A percentile compares a stretch with the other conserved stretches of the same genome.
These are phyloP conservation scores for Prunella fulvescens DNA, from an alignment of 2,113 vertebrate genomes.

Conservation along the genomic window DNA sequence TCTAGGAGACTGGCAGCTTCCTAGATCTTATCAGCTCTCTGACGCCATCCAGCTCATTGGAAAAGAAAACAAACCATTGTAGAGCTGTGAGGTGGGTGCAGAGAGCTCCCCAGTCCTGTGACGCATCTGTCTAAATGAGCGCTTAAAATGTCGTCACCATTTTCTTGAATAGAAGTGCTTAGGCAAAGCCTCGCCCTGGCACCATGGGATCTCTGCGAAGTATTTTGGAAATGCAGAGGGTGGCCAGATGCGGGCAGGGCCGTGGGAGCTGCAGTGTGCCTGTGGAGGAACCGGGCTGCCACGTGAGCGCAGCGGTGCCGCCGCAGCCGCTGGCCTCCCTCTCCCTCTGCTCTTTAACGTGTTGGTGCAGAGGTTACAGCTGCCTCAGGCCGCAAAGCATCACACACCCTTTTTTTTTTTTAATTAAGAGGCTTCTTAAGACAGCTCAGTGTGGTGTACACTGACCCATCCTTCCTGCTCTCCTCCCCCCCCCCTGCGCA, in stretches of 20 bases:
- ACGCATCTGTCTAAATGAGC: not conserved
- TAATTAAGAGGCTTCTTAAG: conserved; percentile 36
- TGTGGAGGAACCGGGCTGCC: not conserved
- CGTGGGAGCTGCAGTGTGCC: not conserved
- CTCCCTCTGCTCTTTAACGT: not conserved
- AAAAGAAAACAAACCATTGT: not conserved
- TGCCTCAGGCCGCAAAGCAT: not conserved
- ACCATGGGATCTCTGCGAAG: accelerated
- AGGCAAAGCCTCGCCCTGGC: not conserved
- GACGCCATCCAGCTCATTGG: not conserved
- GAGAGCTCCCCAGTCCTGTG: not conserved
- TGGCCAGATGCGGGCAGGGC: not conserved
- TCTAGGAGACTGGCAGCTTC: not conserved
- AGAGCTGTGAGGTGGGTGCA: not conserved
- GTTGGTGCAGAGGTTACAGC: conserved; percentile 36
- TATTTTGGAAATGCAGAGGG: not conserved
- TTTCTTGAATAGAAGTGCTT: not conserved
- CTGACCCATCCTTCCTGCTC: conserved; percentile 1
- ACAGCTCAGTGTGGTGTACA: not conserved
- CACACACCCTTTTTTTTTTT: conserved; percentile 29
- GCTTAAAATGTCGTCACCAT: not conserved
- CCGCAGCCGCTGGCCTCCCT: not conserved
- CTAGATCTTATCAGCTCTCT: not conserved
- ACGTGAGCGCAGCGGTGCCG: not conserved
- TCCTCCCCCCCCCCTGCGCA: not conserved